A percentile compares a stretch with the other conserved stretches of the same genome.
These are phyloP conservation scores for Drosophila rhopaloa DNA, from an alignment of 1,140 invertebrate species.

Conservation along the genomic window DNA sequence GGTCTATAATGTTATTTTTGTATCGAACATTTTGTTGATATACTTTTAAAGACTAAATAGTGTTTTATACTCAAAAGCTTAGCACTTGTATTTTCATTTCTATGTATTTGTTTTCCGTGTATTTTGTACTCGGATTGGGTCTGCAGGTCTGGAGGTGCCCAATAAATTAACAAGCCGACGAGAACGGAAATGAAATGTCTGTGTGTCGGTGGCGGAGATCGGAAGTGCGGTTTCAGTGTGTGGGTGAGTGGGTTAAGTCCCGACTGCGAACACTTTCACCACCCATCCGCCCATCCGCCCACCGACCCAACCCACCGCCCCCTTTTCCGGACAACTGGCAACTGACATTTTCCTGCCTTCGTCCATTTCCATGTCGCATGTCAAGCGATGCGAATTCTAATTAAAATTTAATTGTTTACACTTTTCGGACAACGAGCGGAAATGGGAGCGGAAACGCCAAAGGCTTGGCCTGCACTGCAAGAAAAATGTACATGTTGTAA, in stretches of 20 bases:
- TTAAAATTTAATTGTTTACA: conserved; percentile 83
- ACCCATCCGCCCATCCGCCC: background rate
- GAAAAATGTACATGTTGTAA: background rate
- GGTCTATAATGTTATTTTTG: no score
- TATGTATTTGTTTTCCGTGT: background rate
- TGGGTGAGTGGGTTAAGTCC: background rate
- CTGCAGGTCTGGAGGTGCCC: conserved; percentile 13
- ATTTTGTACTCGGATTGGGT: background rate
- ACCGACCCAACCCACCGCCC: background rate
- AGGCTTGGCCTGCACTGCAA: conserved; percentile 27
- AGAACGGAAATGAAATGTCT: conserved; percentile 70
- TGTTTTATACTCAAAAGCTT: no score
- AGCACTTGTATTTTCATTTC: no score
- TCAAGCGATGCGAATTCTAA: conserved; percentile 76
- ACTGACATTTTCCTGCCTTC: conserved; percentile 30
- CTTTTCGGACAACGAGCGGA: conserved; percentile 71
- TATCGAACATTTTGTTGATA: no score
- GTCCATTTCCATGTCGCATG: conserved; percentile 48
- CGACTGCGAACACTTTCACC: background rate
- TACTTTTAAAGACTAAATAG: no score
- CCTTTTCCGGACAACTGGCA: conserved; percentile 17
- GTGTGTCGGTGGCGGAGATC: conserved; percentile 27
- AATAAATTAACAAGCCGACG: conserved; percentile 68
- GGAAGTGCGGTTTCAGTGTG: conserved; percentile 25
- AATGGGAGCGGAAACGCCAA: conserved; percentile 62